Conservation (phyloP, 2,113 vertebrate species). For the Ranitomeya imitator region DNA sequence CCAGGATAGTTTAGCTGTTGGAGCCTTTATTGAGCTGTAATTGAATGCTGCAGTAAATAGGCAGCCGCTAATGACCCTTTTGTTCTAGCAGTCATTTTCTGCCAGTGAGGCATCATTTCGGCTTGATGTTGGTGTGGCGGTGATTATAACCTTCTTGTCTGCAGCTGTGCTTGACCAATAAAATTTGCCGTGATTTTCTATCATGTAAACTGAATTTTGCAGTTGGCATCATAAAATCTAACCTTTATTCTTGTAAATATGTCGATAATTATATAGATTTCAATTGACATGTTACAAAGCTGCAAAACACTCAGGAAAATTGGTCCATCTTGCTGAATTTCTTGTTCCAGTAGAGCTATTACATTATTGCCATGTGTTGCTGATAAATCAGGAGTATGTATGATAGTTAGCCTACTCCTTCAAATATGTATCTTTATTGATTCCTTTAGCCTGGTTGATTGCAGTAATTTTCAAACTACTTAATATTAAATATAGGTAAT, state of each 20-base stretch:
- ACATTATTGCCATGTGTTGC: background rate
- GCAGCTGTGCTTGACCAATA: slow-evolving; percentile 64
- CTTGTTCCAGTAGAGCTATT: background rate
- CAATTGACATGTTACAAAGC: background rate
- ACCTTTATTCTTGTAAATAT: background rate
- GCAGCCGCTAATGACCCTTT: slow-evolving; percentile 65
- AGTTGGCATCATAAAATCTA: background rate
- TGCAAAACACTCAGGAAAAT: background rate
- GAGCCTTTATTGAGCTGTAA: slow-evolving; percentile 65
- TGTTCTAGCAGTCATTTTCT: slow-evolving; percentile 60
- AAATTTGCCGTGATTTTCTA: slow-evolving; percentile 33
- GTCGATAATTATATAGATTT: background rate
- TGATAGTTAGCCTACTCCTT: too few species aligned
- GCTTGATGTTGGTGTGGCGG: slow-evolving; percentile 51
- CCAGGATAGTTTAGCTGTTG: slow-evolving; percentile 55
- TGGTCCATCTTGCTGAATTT: background rate
- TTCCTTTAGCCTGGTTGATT: too few species aligned
- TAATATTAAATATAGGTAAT: too few species aligned
- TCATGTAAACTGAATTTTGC: background rate
- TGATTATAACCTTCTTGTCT: slow-evolving; percentile 63
- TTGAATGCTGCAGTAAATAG: slow-evolving; percentile 62
- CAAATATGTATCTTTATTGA: too few species aligned
- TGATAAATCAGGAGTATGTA: background rate
- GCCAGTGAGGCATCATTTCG: background rate
- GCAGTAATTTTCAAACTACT: too few species aligned